Evolutionary conservation across 2,888 invertebrate genomes (phyloP).

Genomic region (Arge pagana): DNA sequence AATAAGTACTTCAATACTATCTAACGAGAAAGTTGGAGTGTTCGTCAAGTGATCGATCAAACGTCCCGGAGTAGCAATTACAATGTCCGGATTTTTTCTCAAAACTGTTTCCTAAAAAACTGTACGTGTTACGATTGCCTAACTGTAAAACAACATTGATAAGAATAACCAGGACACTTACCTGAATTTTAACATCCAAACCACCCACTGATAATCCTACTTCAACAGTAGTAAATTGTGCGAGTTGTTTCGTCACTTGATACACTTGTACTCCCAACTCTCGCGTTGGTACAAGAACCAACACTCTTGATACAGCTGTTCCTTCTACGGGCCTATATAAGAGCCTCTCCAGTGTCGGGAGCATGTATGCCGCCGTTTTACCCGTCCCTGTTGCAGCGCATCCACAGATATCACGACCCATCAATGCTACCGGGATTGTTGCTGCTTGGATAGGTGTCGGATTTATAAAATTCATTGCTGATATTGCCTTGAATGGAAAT

Average conservation of each 20-base stretch:
- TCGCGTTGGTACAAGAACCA: constrained; percentile 94
- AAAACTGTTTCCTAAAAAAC: constrained; percentile 73
- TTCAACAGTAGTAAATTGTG: constrained; percentile 83
- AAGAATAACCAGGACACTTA: constrained; percentile 43
- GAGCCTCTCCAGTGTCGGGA: constrained; percentile 93
- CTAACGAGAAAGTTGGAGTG: constrained; percentile 88
- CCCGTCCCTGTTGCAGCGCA: constrained; percentile 98
- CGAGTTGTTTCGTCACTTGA: constrained; percentile 87
- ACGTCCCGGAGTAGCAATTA: constrained; percentile 97
- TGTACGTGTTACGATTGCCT: too few relatives aligned
- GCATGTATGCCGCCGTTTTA: constrained; percentile 98
- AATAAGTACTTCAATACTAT: constrained; percentile 86
- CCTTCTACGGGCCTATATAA: constrained; percentile 80
- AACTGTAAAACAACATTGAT: constrained; percentile 8
- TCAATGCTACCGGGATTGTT: constrained; percentile 90
- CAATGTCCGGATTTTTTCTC: constrained; percentile 90
- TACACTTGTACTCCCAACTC: constrained; percentile 98
- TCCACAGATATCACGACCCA: constrained; percentile 94
- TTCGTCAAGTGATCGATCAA: constrained; percentile 96
- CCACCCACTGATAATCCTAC: constrained; percentile 87
- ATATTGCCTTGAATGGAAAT: constrained; percentile 74
- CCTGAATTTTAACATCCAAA: constrained; percentile 76
- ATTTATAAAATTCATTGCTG: constrained; percentile 84
- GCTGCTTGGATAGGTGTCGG: constrained; percentile 97
- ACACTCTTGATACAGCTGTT: constrained; percentile 76